Percentiles rank a stretch among this genome's conserved stretches.
phyloP scores from a whole-genome alignment of 2,888 invertebrate species.

The Drosophila anceps region DNA sequence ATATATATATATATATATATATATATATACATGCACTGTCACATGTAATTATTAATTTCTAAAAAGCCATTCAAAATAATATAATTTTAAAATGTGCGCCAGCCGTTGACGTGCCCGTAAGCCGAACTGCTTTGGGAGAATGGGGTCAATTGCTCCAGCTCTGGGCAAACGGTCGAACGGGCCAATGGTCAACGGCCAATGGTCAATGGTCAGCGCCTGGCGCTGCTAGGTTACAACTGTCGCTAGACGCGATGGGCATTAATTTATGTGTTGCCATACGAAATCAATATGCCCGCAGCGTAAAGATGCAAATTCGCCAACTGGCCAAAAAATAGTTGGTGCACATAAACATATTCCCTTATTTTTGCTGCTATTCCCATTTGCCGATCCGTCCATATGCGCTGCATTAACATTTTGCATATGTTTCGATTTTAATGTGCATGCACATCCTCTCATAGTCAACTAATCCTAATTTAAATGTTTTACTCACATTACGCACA shows the following conservation, averaged over 20 bases:
- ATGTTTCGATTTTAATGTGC: constrained; percentile 70
- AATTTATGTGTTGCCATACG: constrained; percentile 66
- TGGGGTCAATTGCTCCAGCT: constrained; percentile 3
- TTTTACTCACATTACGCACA: constrained; percentile 45
- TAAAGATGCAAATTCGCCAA: constrained; percentile 50
- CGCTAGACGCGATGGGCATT: constrained; percentile 60
- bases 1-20: too few species aligned
- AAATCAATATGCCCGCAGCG: constrained; percentile 72
- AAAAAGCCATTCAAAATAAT: constrained; percentile 82
- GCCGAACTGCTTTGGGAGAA: background rate
- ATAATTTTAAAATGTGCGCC: constrained; percentile 73
- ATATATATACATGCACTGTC: constrained; percentile 42
- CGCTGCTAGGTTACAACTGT: constrained; percentile 65
- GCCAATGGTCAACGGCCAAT: constrained; percentile 22
- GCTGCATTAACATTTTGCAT: constrained; percentile 61
- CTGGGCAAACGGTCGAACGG: background rate
- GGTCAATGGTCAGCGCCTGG: constrained; percentile 34
- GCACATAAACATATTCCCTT: constrained; percentile 2
- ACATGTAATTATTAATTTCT: constrained; percentile 80
- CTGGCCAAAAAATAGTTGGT: constrained; percentile 40
- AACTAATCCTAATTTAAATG: constrained; percentile 79
- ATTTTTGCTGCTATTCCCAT: background rate
- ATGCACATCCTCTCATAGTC: constrained; percentile 31
- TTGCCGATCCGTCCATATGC: constrained; percentile 20
- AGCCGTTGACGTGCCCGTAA: constrained; percentile 61